phyloP scores from a whole-genome alignment of 1,140 invertebrate genomes.

The Camponotus floridanus region DNA sequence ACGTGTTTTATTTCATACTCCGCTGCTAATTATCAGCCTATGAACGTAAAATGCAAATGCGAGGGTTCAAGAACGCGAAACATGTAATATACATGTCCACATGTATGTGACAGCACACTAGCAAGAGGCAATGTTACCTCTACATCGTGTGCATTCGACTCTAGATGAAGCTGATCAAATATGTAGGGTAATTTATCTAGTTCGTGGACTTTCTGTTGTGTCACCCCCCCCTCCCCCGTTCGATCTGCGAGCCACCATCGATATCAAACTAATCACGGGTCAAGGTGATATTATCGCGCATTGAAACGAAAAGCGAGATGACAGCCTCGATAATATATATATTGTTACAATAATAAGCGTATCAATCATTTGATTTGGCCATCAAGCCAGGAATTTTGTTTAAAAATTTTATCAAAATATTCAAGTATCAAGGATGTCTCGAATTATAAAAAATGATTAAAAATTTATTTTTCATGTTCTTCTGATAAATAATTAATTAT shows the following conservation, averaged over 20 bases:
- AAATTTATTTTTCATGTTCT: too few relatives aligned
- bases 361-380: background rate
- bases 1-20: background rate
- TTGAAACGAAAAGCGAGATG: background rate
- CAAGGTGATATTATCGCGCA: slow-evolving; percentile 20
- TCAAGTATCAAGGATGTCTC: too few relatives aligned
- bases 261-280: background rate
- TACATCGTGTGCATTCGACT: background rate
- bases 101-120: background rate
- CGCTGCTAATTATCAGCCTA: background rate
- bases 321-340: background rate
- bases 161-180: slow-evolving; percentile 33
- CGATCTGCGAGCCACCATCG: background rate
- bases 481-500: background rate
- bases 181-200: slow-evolving; percentile 40
- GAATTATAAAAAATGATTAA: too few relatives aligned
- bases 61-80: slow-evolving; percentile 27
- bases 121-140: background rate
- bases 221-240: too few relatives aligned
- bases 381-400: background rate
- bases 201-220: background rate
- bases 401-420: too few relatives aligned
- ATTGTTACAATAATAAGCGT: background rate
- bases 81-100: background rate
- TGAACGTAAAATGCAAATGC: slow-evolving; percentile 24